These are phyloP conservation scores for Petrocephalus microphthalmus DNA, from an alignment of 2,113 vertebrate genomes.

Conservation along the genomic window DNA sequence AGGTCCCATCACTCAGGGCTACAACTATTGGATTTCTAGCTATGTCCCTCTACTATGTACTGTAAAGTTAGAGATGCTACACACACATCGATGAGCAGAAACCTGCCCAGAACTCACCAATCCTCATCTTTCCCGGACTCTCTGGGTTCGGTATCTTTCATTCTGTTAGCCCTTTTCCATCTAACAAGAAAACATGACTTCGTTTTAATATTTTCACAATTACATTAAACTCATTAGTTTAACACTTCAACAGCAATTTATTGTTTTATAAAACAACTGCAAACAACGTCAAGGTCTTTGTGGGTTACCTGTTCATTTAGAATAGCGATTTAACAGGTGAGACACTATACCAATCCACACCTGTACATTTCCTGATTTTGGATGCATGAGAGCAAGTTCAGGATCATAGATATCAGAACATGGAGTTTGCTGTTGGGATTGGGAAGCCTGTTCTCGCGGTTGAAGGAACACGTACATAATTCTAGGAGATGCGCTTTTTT, in stretches of 20 bases:
- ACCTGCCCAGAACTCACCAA: constrained; percentile 46
- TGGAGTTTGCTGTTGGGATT: background rate
- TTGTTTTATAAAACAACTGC: background rate
- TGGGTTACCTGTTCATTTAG: background rate
- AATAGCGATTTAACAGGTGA: background rate
- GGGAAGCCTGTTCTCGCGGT: background rate
- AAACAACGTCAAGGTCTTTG: background rate
- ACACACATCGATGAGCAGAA: background rate
- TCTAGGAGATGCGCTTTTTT: background rate
- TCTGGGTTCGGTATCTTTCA: constrained; percentile 60
- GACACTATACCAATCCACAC: background rate
- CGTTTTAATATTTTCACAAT: background rate
- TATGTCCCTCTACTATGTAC: background rate
- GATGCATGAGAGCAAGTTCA: background rate
- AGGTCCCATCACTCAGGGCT: no score
- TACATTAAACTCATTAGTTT: background rate
- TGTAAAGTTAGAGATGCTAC: background rate
- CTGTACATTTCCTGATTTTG: background rate
- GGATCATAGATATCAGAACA: background rate
- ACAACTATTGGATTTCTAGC: background rate
- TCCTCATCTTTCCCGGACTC: constrained; percentile 47
- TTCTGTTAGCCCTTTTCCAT: constrained; percentile 53
- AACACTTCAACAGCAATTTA: background rate
- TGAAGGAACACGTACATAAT: background rate
- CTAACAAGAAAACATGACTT: constrained; percentile 30